Evolutionary conservation across 2,113 vertebrate genomes (phyloP), one percentile per base, ranked within the genome.

Genomic region (Macrotus californicus): DNA sequence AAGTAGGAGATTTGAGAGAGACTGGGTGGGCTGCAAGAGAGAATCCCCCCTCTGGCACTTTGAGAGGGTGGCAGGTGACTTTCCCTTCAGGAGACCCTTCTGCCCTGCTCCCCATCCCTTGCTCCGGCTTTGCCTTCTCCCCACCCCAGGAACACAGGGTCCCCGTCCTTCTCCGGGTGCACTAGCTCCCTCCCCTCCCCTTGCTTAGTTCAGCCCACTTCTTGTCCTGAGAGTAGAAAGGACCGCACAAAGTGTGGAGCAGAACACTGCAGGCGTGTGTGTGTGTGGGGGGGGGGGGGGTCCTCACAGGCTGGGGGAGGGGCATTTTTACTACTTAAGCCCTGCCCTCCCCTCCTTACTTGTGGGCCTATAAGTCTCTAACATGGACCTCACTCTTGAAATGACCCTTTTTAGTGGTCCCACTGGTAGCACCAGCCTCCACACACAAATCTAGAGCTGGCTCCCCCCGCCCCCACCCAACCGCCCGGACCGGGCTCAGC

Each of bases 261-360:
- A 26, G 5, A 54, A 39, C 9, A 16, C 12, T 6, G 19, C 11
- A 19, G 9, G 7, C 2, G 50, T 13, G 52, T 19, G 52, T 50
- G 48, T 7, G 54, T 6, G 19, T 7, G 54, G 54, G 54, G 54
- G 18, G 16, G 24, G 1, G 24, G 15, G 18, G 12, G 21, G 41
- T 26, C 26, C 18, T 14, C 39, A 2, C 3, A 54, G 5, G 4
- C 0, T 3, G 24, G 19, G 6, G 6, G 26, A 7, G 12, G 34
- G 29, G 10, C 12, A 3, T 69, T 67, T 80, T 59, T 3, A 7
- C 31, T 4, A 19, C 31, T 1, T 3, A 50, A 66, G 24, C 0
- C 48, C 34, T 10, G 10, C 18, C 69, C 54, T 73, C n/a, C 41
- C 89, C 87, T n/a, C 54, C 22, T 41, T 15, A 19, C 24, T 18